Base-by-base conservation (phyloP, 2,797 vertebrate genomes). In the Lepilemur septentrionalis region DNA sequence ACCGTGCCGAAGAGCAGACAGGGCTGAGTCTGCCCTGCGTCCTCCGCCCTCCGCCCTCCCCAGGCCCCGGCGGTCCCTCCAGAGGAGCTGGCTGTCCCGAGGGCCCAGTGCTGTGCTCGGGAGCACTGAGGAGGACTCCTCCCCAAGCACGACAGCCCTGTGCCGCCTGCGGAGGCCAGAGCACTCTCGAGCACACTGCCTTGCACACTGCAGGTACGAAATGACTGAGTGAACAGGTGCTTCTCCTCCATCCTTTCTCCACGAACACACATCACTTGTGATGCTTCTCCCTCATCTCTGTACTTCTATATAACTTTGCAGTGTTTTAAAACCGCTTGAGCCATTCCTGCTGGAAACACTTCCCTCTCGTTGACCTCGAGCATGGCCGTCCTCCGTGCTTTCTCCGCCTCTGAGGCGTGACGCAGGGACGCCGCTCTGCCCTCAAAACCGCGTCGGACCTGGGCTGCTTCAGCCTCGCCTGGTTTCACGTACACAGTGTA, bases 371-470 rank as follows among this genome's bases (percentile, higher is more conserved):
- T 52, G 32, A 32, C 14, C 65, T 30, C 5, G 15, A 78, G 43
- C 20, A 7, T 0, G 2, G 32, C 10, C 20, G 7, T 20, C 43
- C 20, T 30, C 41, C 41, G 8, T 3, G 15, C 3, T 22, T 22
- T 79, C 38, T 38, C 23, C 5, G 4, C 30, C 35, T 23, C 52
- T 35, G 23, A 50, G 55, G 30, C 22, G 12, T 4, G 11, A 46
- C 6, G 7, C 23, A 73, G 11, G 52, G n/a, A 61, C 15, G 9
- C 87, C 8, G 4, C 43, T 30, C 35, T 22, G 22, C 8, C 23
- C 23, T 79, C 52, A 4, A 38, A 5, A 2, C n/a, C 4, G 0
- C 0, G 3, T 17, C 76, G 15, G 4, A 14, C 14, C 4, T 35
- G 20, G 1, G 8, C 28, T 5, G 28, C 17, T 38, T 9, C 20